Evolutionary conservation across 2,888 invertebrate species (phyloP), one percentile per base, ranked within the genome.

Genomic region (Encarsia formosa): DNA sequence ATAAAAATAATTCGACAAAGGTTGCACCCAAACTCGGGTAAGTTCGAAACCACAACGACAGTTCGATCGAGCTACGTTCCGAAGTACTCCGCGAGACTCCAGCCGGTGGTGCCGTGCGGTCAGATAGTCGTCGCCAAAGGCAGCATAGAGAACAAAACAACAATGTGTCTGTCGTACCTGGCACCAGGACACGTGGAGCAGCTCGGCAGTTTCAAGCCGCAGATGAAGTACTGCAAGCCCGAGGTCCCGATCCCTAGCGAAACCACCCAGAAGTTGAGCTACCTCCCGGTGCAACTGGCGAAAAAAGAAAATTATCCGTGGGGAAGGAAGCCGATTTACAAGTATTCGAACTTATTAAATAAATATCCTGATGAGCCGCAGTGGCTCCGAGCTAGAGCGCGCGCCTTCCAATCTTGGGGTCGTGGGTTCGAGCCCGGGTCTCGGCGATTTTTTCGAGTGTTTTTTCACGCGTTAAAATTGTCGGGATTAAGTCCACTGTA

Each of bases 201-300:
- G 22, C 59, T 65, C 1, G 16, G 46, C 4, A 74, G 65, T 53
- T 75, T 65, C 52, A 74, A 71, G 47, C 75, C 75, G 0, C 19
- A 54, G 4, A 45, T 49, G 16, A 61, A 60, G 20, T 74, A 74
- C 47, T 58, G 59, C 40, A 65, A 63, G n/a, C 66, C 73, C 1
- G 58, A 52, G 1, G 62, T 63, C 15, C 63, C 67, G 9, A 53
- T 69, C 2, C 48, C 62, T 3, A 61, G 64, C 6, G 67, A 69
- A 3, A 75, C 75, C 2, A 72, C 74, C 0, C 69, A 72, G 19
- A 73, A 69, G 49, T 54, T 73, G 38, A 74, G 75, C 38, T 75
- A 67, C 55, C 68, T 69, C 48, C 71, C 74, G 2, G 63, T 68
- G 49, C 52, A 56, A 16, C 52, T 70, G n/a, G 53, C 52, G 2